Conservation (phyloP, 1,140 invertebrate genomes). For the Cotesia typhae region DNA sequence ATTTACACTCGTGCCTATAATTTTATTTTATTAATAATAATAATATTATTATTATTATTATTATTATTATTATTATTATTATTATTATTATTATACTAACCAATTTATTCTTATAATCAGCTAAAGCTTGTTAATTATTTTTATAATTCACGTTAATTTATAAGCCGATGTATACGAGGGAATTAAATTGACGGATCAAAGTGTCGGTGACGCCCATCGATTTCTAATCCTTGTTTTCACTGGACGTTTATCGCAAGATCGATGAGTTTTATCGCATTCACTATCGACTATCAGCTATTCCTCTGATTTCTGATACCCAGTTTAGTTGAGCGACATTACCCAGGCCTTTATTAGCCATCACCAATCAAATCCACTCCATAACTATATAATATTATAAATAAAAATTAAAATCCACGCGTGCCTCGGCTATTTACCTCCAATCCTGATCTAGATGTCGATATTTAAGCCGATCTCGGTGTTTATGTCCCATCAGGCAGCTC, state of each 20-base stretch:
- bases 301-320: no score
- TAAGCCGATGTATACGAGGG: background rate
- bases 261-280: slow-evolving; percentile 17
- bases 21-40: background rate
- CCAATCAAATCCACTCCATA: background rate
- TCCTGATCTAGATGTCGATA: background rate
- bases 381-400: background rate
- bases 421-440: slow-evolving; percentile 8
- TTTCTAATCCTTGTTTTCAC: slow-evolving; percentile 48
- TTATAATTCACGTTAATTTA: background rate
- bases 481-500: slow-evolving; percentile 22
- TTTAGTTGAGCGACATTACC: slow-evolving; percentile 4
- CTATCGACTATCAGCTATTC: no score
- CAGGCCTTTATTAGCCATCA: no score
- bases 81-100: background rate
- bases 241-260: slow-evolving; percentile 38
- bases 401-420: background rate
- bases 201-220: slow-evolving; percentile 42
- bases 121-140: background rate
- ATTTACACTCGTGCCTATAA: background rate
- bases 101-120: background rate
- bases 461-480: no score
- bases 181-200: slow-evolving; percentile 1
- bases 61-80: no score
- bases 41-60: no score